phyloP scores from a whole-genome alignment of 1,140 invertebrate genomes.

The Metopolophium dirhodum region DNA sequence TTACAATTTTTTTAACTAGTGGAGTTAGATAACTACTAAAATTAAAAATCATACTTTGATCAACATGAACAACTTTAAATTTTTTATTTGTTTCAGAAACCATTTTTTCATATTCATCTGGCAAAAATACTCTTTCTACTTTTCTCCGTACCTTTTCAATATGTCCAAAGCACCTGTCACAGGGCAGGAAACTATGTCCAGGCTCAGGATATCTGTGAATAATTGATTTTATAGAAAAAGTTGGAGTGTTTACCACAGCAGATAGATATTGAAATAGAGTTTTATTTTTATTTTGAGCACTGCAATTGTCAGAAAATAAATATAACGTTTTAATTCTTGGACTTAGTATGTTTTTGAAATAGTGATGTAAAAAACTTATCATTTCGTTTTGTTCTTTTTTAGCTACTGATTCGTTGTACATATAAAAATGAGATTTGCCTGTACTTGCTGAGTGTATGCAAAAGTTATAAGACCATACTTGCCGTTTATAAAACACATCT shows the following conservation, averaged over 20 bases:
- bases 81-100: no score
- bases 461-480: slow-evolving; percentile 25
- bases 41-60: no score
- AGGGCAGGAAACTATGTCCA: background rate
- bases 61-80: no score
- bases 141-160: slow-evolving; percentile 7
- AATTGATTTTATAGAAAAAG: background rate
- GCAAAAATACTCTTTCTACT: no score
- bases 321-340: background rate
- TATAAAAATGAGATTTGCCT: slow-evolving; percentile 22
- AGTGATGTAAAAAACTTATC: slow-evolving; percentile 47
- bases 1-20: no score
- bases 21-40: no score
- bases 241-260: background rate
- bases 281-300: slow-evolving; percentile 50
- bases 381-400: slow-evolving; percentile 29
- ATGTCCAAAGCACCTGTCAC: background rate
- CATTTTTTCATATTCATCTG: no score
- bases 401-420: background rate
- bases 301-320: slow-evolving; percentile 50
- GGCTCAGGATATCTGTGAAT: slow-evolving; percentile 28
- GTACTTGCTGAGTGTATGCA: background rate
- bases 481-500: slow-evolving; percentile 37
- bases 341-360: slow-evolving; percentile 28
- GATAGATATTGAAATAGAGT: slow-evolving; percentile 33